Percentiles rank a stretch among this genome's conserved stretches.
Evolutionary conservation across 2,888 invertebrate species (phyloP).

Genomic region (Acanthosepion esculentum): DNA sequence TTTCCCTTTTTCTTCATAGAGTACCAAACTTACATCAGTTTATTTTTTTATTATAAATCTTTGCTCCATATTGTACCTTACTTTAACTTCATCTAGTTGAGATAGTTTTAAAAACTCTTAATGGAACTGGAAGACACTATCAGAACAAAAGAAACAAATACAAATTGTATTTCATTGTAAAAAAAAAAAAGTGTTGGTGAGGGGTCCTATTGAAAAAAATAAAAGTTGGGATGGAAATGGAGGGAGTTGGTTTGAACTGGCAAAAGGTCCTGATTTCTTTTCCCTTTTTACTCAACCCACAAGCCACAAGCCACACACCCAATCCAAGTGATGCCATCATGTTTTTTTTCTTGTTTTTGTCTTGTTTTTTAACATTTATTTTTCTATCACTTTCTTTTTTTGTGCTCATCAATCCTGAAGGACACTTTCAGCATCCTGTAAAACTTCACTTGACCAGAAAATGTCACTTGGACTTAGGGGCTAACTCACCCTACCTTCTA

Average conservation of each 20-base stretch:
- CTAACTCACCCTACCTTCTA: not conserved
- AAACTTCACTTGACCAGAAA: constrained; percentile 23
- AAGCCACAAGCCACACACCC: constrained; percentile 33
- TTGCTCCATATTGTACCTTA: not conserved
- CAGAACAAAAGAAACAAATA: not conserved
- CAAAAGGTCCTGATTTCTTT: not conserved
- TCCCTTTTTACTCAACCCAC: not conserved
- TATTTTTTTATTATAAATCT: too few species aligned
- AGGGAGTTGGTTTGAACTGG: not conserved
- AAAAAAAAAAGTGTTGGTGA: too few species aligned
- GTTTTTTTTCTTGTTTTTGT: not conserved
- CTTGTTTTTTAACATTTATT: not conserved
- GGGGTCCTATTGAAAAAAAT: too few species aligned
- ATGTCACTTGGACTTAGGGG: constrained; percentile 9
- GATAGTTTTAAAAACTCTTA: constrained; percentile 16
- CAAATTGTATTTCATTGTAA: too few species aligned
- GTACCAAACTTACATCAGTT: too few species aligned
- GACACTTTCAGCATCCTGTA: constrained; percentile 33
- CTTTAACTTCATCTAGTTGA: not conserved
- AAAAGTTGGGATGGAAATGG: too few species aligned
- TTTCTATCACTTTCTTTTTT: not conserved
- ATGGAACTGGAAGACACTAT: not conserved
- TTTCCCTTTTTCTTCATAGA: too few species aligned
- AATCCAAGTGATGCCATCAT: not conserved
- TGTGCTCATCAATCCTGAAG: constrained; percentile 33